phyloP scores from a whole-genome alignment of 2,888 invertebrate species.

The Aporophyla lueneburgensis region DNA sequence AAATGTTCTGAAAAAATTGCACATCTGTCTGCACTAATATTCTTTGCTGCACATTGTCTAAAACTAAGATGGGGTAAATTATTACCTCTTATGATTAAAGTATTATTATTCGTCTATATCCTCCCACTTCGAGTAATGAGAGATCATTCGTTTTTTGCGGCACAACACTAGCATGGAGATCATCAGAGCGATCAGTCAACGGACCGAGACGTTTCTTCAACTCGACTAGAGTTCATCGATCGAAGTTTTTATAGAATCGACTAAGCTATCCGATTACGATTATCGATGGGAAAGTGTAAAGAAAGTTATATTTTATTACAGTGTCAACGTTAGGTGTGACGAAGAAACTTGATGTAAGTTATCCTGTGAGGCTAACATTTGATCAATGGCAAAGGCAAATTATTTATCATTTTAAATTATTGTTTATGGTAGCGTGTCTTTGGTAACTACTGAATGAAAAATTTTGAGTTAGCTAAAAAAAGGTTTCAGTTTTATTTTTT shows the following conservation, averaged over 20 bases:
- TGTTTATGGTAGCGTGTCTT: background rate
- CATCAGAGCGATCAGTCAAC: constrained; percentile 76
- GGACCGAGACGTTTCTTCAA: constrained; percentile 89
- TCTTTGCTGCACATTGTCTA: background rate
- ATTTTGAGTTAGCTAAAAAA: background rate
- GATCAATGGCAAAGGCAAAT: background rate
- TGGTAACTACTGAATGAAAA: background rate
- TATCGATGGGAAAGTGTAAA: constrained; percentile 82
- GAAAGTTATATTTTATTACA: constrained; percentile 73
- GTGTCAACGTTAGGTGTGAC: constrained; percentile 43
- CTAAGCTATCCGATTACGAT: constrained; percentile 78
- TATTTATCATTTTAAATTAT: background rate
- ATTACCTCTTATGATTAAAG: constrained; percentile 8
- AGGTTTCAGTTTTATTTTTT: background rate
- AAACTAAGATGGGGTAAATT: constrained; percentile 1
- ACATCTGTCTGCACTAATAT: no score
- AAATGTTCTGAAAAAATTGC: background rate
- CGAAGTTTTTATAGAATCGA: constrained; percentile 79
- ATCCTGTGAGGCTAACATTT: constrained; percentile 13
- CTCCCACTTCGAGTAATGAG: constrained; percentile 56
- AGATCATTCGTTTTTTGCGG: constrained; percentile 58
- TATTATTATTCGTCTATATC: constrained; percentile 47
- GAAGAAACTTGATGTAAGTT: constrained; percentile 55
- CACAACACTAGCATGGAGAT: constrained; percentile 55
- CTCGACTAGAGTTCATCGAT: constrained; percentile 83